These are phyloP conservation scores for Dinomys branickii DNA, from an alignment of 2,113 vertebrate species.

Conservation along the genomic window DNA sequence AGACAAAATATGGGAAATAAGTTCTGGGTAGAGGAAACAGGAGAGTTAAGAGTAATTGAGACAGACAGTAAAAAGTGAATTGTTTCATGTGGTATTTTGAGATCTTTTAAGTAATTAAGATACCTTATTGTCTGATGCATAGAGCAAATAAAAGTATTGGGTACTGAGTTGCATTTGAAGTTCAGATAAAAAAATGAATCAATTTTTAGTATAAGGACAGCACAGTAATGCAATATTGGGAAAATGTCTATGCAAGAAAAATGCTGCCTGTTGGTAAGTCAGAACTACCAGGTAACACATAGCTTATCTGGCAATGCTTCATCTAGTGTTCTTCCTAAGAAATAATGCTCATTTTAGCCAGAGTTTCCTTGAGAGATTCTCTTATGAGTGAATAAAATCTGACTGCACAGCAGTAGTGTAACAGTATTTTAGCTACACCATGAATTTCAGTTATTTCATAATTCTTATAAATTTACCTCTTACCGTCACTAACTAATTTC, in stretches of 20 bases:
- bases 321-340: not conserved
- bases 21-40: not conserved
- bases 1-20: not conserved
- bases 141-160: not conserved
- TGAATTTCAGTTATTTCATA: not conserved
- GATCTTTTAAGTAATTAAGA: not conserved
- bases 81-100: not conserved
- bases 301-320: not conserved
- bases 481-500: not conserved
- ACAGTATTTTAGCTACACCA: rapidly evolving
- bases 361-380: not conserved
- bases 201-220: not conserved
- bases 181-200: not conserved
- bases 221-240: not conserved
- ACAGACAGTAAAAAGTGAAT: not conserved
- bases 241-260: not conserved
- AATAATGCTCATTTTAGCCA: not conserved
- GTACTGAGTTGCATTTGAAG: not conserved
- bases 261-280: not conserved
- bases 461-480: not conserved
- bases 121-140: not conserved
- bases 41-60: not conserved
- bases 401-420: rapidly evolving
- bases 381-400: not conserved
- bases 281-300: not conserved